A percentile compares a stretch with the other conserved stretches of the same genome.
phyloP scores from a whole-genome alignment of 2,113 vertebrate species.

The Echinops telfairi region DNA sequence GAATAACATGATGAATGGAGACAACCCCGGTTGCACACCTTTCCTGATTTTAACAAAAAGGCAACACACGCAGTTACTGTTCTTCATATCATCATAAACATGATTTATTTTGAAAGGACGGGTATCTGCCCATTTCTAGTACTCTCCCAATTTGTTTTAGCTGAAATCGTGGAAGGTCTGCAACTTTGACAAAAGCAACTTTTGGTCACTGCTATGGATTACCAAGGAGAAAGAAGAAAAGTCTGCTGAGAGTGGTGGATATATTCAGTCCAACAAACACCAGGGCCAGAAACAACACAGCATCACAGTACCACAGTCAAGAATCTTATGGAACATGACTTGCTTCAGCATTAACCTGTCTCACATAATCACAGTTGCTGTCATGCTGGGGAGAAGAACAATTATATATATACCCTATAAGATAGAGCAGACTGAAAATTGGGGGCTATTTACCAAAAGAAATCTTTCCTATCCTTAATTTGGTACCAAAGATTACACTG shows the following conservation, averaged over 20 bases:
- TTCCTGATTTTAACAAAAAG: too few species aligned
- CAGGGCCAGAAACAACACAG: neutral
- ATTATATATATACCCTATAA: neutral
- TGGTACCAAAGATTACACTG: neutral
- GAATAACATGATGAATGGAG: too few species aligned
- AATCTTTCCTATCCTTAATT: neutral
- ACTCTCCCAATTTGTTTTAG: neutral
- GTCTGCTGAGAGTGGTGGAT: neutral
- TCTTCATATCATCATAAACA: neutral
- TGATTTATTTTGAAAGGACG: slow-evolving; percentile 33
- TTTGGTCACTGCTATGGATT: slow-evolving; percentile 19
- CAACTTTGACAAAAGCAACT: neutral
- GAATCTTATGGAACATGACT: neutral
- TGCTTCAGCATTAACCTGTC: slow-evolving; percentile 9
- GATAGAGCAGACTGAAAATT: slow-evolving; percentile 26
- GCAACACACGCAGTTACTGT: neutral
- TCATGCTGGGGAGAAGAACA: neutral
- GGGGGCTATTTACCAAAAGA: neutral
- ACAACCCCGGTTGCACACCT: too few species aligned
- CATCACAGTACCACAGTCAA: neutral
- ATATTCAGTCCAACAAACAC: neutral
- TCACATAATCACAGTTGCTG: neutral
- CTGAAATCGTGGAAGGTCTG: slow-evolving; percentile 29
- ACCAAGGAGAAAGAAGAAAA: neutral
- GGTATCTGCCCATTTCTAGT: neutral